Base-by-base conservation (phyloP, 2,797 vertebrate species). In the Sebastes nivosus region DNA sequence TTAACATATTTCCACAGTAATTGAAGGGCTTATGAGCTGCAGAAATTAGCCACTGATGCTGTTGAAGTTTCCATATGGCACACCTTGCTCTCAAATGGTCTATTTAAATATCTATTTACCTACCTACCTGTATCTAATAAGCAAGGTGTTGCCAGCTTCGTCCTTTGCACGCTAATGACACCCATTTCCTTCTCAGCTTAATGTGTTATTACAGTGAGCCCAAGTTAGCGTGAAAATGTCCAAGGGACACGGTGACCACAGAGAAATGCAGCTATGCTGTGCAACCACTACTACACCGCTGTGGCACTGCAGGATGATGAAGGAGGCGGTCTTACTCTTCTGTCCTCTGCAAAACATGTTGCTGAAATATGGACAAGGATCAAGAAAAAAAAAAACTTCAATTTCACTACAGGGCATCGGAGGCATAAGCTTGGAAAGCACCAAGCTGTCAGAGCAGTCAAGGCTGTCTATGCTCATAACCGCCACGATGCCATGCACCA, bases 371-470 rank as follows among this genome's bases (percentile, higher is more conserved):
- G 81, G 80, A 82, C 79, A 83, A 63, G 74, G 60, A 82, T 87
- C 60, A 74, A 76, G 55, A 65, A 87, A 69, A 1, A 60, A 70
- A 59, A 60, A 58, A 55, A 60, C 50, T 38, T 72, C 10, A 34
- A 52, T 85, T 88, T 87, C 77, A 75, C 75, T 30, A 65, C 70
- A 74, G 83, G 78, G 67, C 71, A 79, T 91, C 79, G 61, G 75
- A 84, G 80, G 74, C 81, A 84, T 84, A 82, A 78, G 71, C 81
- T 79, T 85, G 74, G 84, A 82, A 86, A 90, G 83, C 79, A 82
- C 76, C 61, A 72, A 78, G 72, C 87, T 89, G 80, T 89, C 90
- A 86, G 78, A 84, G 84, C 80, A 90, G 91, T 86, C 86, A 77
- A 68, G 75, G 82, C 84, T 88, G 90, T 91, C 89, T 61, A 54